phyloP scores from a whole-genome alignment of 2,888 invertebrate genomes.

The Crocallis elinguaria region DNA sequence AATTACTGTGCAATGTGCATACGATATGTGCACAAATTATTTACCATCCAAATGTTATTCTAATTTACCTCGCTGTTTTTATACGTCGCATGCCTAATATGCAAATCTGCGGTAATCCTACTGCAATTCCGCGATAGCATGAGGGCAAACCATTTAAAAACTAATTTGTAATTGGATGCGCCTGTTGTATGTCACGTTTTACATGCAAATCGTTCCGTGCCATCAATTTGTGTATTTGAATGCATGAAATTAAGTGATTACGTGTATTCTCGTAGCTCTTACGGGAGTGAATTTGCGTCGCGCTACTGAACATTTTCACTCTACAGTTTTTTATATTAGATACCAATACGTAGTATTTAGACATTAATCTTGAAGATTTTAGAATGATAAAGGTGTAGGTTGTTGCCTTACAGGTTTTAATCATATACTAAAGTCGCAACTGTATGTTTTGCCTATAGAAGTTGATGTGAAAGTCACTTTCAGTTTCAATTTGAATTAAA shows the following conservation, averaged over 20 bases:
- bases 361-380: not conserved
- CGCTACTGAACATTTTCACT: conserved; percentile 15
- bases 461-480: no score
- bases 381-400: no score
- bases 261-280: conserved; percentile 3
- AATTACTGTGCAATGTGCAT: not conserved
- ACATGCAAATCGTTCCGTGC: conserved; percentile 22
- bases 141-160: conserved; percentile 66
- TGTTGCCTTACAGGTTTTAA: no score
- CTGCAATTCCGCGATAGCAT: conserved; percentile 42
- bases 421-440: no score
- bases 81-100: conserved; percentile 1
- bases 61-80: conserved; percentile 12
- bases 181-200: conserved; percentile 44
- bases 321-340: not conserved
- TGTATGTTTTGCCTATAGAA: no score
- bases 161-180: conserved; percentile 68
- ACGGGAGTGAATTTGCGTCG: conserved; percentile 13
- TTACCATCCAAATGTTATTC: not conserved
- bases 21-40: not conserved
- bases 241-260: conserved; percentile 29
- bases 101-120: conserved; percentile 34
- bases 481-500: no score
- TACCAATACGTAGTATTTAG: not conserved
- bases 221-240: conserved; percentile 15